Evolutionary conservation across 2,113 vertebrate species (phyloP).

Genomic region (Xenotilapia leptura): DNA sequence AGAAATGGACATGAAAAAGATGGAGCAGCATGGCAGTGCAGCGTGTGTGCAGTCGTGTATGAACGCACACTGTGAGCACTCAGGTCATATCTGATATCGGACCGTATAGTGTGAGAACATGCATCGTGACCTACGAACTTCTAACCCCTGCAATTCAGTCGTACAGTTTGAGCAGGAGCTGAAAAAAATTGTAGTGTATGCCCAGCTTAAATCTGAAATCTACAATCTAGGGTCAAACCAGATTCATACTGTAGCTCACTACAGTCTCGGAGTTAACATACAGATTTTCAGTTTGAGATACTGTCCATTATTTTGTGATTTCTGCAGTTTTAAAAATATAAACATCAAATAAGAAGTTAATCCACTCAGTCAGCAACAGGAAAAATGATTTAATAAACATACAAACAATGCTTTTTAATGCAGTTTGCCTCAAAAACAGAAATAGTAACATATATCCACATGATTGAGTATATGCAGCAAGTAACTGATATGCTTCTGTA

Average conservation of each 20-base stretch:
- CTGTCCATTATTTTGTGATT: neutral
- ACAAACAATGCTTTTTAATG: neutral
- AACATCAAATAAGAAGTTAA: neutral
- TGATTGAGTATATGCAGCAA: neutral
- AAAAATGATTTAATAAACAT: neutral
- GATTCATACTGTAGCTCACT: neutral
- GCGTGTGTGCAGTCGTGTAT: neutral
- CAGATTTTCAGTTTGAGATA: neutral
- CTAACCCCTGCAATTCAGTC: neutral
- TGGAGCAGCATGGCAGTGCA: neutral
- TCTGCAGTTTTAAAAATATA: neutral
- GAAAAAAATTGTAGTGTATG: too few relatives aligned
- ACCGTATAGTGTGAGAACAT: neutral
- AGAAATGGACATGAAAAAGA: neutral
- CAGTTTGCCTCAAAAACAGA: neutral
- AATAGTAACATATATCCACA: fast-evolving
- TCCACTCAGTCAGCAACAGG: neutral
- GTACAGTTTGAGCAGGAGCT: neutral
- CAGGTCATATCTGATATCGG: neutral
- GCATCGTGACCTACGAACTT: neutral
- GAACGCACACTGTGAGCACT: neutral
- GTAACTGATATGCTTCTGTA: neutral
- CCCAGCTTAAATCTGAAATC: neutral
- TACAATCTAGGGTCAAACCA: neutral
- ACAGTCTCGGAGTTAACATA: neutral